These are phyloP conservation scores for Varroa destructor DNA, from an alignment of 1,140 invertebrate species.

Conservation along the genomic window DNA sequence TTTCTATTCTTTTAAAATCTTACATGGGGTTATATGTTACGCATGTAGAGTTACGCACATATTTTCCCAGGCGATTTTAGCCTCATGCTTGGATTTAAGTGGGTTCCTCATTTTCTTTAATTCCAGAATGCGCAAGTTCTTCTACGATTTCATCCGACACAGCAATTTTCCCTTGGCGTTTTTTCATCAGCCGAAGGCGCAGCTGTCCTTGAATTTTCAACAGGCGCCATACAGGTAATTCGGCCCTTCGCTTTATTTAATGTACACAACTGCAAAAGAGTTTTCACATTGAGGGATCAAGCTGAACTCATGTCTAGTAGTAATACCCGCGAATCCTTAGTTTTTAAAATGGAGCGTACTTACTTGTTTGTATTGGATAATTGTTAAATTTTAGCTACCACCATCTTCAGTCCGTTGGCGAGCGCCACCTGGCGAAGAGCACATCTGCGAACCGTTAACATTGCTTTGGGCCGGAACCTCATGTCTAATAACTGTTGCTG, in stretches of 20 bases:
- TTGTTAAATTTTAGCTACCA: neutral
- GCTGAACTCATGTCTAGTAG: no score
- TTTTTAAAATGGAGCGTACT: no score
- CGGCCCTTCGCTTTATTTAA: no score
- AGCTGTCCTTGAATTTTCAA: conserved; percentile 1
- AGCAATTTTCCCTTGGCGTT: neutral
- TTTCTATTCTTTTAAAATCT: no score
- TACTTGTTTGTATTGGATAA: no score
- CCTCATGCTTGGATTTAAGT: no score
- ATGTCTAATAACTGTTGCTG: neutral
- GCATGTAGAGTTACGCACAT: no score
- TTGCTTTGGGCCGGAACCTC: conserved; percentile 1
- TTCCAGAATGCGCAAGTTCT: conserved; percentile 10
- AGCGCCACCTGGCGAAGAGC: neutral
- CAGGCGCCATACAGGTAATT: neutral
- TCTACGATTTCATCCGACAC: conserved; percentile 11
- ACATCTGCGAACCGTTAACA: conserved; percentile 2
- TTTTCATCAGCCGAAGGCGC: conserved; percentile 5
- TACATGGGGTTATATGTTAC: no score
- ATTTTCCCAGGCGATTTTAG: no score
- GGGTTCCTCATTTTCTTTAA: neutral
- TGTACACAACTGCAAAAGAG: no score
- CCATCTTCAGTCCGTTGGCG: neutral
- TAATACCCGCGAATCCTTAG: no score
- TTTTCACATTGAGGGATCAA: no score